Evolutionary conservation across 1,140 invertebrate genomes (phyloP), one percentile per base, ranked within the genome.

Genomic region (Polypedilum pembai): DNA sequence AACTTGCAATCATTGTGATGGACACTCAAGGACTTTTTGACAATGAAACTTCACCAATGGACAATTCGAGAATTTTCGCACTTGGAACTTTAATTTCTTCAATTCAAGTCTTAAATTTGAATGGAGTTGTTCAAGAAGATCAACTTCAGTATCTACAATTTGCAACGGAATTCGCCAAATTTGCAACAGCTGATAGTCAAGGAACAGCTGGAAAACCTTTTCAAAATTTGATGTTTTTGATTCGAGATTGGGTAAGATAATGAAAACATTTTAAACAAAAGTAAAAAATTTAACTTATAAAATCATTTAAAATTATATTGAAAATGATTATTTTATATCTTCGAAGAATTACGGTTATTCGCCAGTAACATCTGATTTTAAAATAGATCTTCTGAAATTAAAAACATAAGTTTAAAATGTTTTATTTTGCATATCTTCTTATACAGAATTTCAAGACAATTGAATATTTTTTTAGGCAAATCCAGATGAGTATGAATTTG

Each of bases 1-100:
- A 84, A 76, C 83, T 87, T 63, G 88, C 85, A 63, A 83, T 90
- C 8, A 77, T 91, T 72, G 79, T 90, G 24, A 86, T 91, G 85
- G 89, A 91, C 77, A 91, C 89, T 8, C 89, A 91, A 83, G 89
- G 89, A 74, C 86, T 89, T n/a, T 91, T 91, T 83, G 90, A 91
- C 79, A 87, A 85, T 78, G 83, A 89, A 77, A 88, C 86, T 20
- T 91, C 88, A 20, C 87, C 90, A 3, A 84, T 86, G 77, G 88
- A 91, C 77, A 89, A 88, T 83, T 89, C 89, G n/a, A 90, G 88
- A 33, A 86, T 91, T 24, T 89, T 89, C 83, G 88, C 87, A 75
- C 80, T 88, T 5, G 88, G 86, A 78, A 87, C 87, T 18, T 88
- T 88, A 87, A 80, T 87, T 41, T 88, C 86, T 77, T 88, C 87